Evolutionary conservation across 2,888 invertebrate genomes (phyloP).

Genomic region (Brachynemurus nebulosus): DNA sequence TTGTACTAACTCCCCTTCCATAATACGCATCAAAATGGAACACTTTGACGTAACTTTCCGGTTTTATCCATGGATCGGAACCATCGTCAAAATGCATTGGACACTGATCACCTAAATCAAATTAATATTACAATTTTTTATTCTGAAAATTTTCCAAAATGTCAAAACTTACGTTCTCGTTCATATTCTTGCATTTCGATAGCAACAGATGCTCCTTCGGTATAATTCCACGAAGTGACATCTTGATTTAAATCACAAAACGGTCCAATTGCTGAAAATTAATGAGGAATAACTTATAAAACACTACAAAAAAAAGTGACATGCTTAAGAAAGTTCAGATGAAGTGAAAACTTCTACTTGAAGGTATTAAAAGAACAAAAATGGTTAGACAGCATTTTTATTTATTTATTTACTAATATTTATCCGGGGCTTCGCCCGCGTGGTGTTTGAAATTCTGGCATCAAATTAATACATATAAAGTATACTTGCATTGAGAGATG

Average conservation of each 20-base stretch:
- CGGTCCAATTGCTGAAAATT: conserved; percentile 85
- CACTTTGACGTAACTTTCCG: conserved; percentile 57
- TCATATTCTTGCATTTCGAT: conserved; percentile 86
- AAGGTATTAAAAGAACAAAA: too few species aligned
- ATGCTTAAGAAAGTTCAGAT: too few species aligned
- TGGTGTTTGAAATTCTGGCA: too few species aligned
- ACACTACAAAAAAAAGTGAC: too few species aligned
- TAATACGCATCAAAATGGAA: conserved; percentile 45
- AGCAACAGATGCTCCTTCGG: conserved; percentile 86
- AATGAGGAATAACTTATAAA: too few species aligned
- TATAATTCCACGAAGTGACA: conserved; percentile 75
- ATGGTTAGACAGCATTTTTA: too few species aligned
- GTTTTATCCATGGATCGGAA: conserved; percentile 64
- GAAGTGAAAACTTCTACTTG: too few species aligned
- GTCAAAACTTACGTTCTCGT: conserved; percentile 55
- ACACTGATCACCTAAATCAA: conserved; percentile 74
- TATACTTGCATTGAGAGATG: too few species aligned
- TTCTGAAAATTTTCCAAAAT: conserved; percentile 6
- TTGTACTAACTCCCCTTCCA: conserved; percentile 8
- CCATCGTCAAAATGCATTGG: conserved; percentile 97
- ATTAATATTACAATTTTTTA: conserved; percentile 9
- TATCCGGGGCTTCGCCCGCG: too few species aligned
- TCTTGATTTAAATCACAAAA: conserved; percentile 83
- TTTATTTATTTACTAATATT: too few species aligned
- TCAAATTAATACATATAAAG: too few species aligned